Evolutionary conservation across 2,797 vertebrate genomes (phyloP), one percentile per base, ranked within the genome.

Genomic region (Enteromius mattozi): DNA sequence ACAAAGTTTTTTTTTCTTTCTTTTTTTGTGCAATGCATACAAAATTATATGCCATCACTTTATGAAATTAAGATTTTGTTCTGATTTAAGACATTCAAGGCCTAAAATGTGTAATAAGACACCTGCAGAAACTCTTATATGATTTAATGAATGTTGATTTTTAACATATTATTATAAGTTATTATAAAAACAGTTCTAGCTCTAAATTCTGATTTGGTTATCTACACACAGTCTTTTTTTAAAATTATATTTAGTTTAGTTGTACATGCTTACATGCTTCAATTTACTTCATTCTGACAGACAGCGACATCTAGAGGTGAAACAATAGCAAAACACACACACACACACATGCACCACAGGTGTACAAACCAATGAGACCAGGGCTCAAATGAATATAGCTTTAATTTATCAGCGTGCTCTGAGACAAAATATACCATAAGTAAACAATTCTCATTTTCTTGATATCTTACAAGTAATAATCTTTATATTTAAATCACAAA

Each of bases 341-440:
- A n/a, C 42, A 13, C 30, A 8, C 17, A 54, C 6, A 21, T 30
- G 30, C 42, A 72, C 42, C 24, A 47, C 40, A n/a, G 1, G 5
- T 42, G 7, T 40, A 65, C 40, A 65, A n/a, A 61, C 14, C 13
- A 81, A 40, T 21, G n/a, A 61, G 27, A 71, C 21, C 3, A 61
- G 17, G 61, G 0, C n/a, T 66, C 54, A 75, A 75, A 77, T 68
- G 45, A 68, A 77, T 83, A 6, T 69, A 85, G 78, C 89, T 82
- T 83, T 83, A 83, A 83, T 83, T 42, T 69, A 68, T 78, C 72
- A 69, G 35, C 82, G 63, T 78, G 49, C 74, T 83, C 82, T 4
- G 74, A 83, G 74, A 83, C 82, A 83, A 83, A 83, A 83, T 83
- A 83, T 83, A 83, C 33, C 72, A 68, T 45, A 30, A 83, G 82